Base-by-base conservation (phyloP, 2,888 invertebrate genomes). In the Hybos culiciformis region DNA sequence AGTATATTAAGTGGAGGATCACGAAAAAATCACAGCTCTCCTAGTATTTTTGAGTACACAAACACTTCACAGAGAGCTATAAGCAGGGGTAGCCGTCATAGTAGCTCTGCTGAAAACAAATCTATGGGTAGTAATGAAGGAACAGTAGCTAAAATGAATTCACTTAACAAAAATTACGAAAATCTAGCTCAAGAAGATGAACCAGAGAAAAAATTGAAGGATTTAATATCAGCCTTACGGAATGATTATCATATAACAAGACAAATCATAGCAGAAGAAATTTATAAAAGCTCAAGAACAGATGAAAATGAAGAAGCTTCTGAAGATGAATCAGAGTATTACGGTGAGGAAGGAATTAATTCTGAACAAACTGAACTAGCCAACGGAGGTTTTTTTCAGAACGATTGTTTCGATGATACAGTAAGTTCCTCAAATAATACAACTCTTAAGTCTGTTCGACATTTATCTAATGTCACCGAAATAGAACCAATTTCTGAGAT, bases 201-300 rank as follows among this genome's bases (percentile, higher is more conserved):
- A 11, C 23, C 43, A 17, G 41, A 48, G 8, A 23, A 26, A 17
- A 48, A 48, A 31, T 48, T 45, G 21, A 48, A 59, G 41, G 54
- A 56, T 23, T 55, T 62, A 14, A 58, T 61, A 5, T 57, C 56
- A 7, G 62, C 61, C 0, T 46, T 62, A 1, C 50, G 58, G 5
- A 59, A 59, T 31, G 59, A 60, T 26, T 57, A 53, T 23, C 46
- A 40, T 8, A n/a, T 43, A 1, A 41, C 42, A 2, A 43, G 42
- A 14, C 26, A 40, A 23, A 23, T 32, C 4, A 41, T 20, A 6
- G 19, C 15, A 11, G 17, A 24, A 12, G 34, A 45, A 29, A 41
- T 38, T 21, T 7, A 37, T 37, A 14, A 19, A 46, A 43, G 49
- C 45, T 39, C 42, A 45, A n/a, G 45, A 39, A 23, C 46, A 14